Percentiles rank a stretch among this genome's conserved stretches.
These are phyloP conservation scores for Diuraphis noxia DNA, from an alignment of 1,140 invertebrate genomes.

Conservation along the genomic window DNA sequence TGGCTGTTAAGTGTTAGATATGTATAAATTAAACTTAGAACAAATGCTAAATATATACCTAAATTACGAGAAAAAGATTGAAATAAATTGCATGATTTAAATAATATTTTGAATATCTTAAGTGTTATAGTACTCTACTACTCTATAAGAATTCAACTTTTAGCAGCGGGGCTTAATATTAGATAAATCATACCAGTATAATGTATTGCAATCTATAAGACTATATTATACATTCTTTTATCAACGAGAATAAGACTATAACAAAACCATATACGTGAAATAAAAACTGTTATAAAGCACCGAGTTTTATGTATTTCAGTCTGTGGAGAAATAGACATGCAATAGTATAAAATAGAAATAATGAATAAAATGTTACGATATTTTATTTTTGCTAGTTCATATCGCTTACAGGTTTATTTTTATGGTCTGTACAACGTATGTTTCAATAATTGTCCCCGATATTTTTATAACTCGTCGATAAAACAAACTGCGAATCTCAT, in stretches of 20 bases:
- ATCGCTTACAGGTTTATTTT: not conserved
- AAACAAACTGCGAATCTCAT: not conserved
- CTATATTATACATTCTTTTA: no score
- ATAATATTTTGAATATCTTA: not conserved
- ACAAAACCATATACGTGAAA: not conserved
- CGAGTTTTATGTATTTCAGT: not conserved
- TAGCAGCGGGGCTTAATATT: not conserved
- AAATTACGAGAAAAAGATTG: not conserved
- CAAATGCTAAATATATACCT: not conserved
- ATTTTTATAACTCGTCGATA: conserved; percentile 23
- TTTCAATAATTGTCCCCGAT: not conserved
- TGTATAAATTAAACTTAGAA: not conserved
- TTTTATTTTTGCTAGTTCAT: conserved; percentile 1
- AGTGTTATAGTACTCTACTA: no score
- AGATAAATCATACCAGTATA: not conserved
- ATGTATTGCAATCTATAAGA: not conserved
- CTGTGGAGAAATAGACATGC: not conserved
- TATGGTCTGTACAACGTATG: not conserved
- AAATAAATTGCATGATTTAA: not conserved
- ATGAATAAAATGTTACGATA: not conserved
- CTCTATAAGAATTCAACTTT: not conserved
- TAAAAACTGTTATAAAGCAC: not conserved
- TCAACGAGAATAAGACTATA: not conserved
- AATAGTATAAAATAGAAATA: not conserved
- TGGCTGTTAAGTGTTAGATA: no score